A percentile compares a stretch with the other conserved stretches of the same genome.
Conservation (phyloP, 2,113 vertebrate genomes). For the Bambusicola thoracicus region DNA sequence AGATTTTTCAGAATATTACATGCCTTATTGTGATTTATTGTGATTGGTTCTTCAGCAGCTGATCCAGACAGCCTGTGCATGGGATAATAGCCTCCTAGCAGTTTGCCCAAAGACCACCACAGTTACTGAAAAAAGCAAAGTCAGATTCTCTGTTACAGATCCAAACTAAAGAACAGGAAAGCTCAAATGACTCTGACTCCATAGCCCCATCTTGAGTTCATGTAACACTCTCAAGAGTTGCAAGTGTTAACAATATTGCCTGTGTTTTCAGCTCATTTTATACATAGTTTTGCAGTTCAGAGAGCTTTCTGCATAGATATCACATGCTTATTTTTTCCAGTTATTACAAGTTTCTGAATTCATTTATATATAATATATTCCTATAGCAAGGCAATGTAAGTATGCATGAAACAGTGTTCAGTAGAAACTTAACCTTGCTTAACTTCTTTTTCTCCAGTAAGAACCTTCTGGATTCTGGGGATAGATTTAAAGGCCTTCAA, state of each 20-base stretch:
- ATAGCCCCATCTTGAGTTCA: not conserved
- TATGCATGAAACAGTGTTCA: not conserved
- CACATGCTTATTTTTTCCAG: not conserved
- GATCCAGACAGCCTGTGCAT: not conserved
- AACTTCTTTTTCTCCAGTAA: not conserved
- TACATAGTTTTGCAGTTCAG: not conserved
- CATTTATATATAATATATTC: not conserved
- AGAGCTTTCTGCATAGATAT: not conserved
- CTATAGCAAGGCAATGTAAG: too few relatives aligned
- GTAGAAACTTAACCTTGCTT: not conserved
- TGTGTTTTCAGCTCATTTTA: not conserved
- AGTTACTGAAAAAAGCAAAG: not conserved
- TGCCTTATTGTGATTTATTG: too few relatives aligned
- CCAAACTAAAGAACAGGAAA: not conserved
- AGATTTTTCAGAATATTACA: not conserved
- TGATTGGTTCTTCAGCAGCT: not conserved
- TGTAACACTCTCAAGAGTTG: not conserved
- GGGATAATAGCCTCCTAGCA: not conserved
- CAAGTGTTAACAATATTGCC: not conserved
- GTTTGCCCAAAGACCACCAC: not conserved
- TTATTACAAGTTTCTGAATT: not conserved
- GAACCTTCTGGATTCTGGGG: not conserved
- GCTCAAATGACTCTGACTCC: not conserved
- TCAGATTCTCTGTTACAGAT: not conserved
- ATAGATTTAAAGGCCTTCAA: not conserved